Evolutionary conservation across 2,888 invertebrate genomes (phyloP).

Genomic region (Quadroppia sp.): DNA sequence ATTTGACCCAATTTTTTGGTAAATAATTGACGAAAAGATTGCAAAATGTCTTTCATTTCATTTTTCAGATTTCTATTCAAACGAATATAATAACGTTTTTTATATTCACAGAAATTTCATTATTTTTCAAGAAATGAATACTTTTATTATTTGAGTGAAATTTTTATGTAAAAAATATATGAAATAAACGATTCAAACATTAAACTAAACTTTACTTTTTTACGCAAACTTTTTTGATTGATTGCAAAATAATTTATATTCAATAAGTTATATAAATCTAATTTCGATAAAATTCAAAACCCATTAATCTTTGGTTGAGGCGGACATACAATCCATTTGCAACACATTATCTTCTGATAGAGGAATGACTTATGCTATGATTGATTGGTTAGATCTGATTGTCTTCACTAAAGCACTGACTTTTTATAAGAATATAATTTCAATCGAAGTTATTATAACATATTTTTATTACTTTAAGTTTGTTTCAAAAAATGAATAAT

Average conservation of each 20-base stretch:
- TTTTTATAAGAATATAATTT: no score
- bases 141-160: no score
- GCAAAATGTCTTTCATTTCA: neutral
- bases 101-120: neutral
- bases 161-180: no score
- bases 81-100: neutral
- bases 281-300: neutral
- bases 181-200: no score
- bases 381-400: neutral
- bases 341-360: neutral
- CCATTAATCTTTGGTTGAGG: constrained; percentile 10
- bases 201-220: neutral
- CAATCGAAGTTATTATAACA: no score
- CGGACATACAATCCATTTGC: neutral
- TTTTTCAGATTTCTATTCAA: neutral
- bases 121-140: no score
- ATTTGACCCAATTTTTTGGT: neutral
- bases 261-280: constrained; percentile 1
- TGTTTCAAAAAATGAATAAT: no score
- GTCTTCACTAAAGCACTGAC: no score
- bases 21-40: neutral
- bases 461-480: no score
- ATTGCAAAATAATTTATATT: constrained; percentile 19
- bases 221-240: neutral
- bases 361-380: neutral